phyloP scores from a whole-genome alignment of 1,140 invertebrate species.

The Psix sp. region DNA sequence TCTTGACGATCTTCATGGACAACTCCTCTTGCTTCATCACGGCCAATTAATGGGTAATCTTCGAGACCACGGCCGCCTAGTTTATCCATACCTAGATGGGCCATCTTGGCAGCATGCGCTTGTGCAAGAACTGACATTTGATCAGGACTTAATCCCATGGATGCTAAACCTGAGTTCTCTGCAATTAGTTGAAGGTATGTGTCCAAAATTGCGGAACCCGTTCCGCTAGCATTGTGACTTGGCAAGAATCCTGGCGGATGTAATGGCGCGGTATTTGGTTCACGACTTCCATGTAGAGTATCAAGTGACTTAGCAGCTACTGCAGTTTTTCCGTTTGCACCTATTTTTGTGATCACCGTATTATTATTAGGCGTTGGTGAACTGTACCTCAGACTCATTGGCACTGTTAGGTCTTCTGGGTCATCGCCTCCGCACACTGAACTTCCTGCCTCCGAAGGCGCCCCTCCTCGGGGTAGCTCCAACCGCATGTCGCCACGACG shows the following conservation, averaged over 20 bases:
- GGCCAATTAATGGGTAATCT: conserved; percentile 71
- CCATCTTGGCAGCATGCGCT: conserved; percentile 82
- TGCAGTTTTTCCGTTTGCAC: conserved; percentile 60
- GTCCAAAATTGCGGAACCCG: conserved; percentile 87
- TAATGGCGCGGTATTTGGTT: conserved; percentile 75
- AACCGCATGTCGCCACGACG: conserved; percentile 86
- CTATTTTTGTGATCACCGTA: conserved; percentile 72
- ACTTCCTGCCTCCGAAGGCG: conserved; percentile 82
- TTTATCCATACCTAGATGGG: conserved; percentile 82
- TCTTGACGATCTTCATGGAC: conserved; percentile 68
- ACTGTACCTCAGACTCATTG: conserved; percentile 73
- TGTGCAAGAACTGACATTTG: conserved; percentile 76
- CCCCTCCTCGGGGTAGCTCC: conserved; percentile 80
- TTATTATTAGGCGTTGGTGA: conserved; percentile 73
- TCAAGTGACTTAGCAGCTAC: conserved; percentile 82
- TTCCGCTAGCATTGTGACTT: conserved; percentile 72
- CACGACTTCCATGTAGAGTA: conserved; percentile 75
- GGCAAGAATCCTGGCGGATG: conserved; percentile 59
- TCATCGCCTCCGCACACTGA: conserved; percentile 86
- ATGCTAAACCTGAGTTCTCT: conserved; percentile 82
- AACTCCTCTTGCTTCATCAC: conserved; percentile 68
- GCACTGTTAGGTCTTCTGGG: conserved; percentile 87
- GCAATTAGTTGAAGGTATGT: conserved; percentile 91
- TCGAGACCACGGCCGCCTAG: conserved; percentile 63
- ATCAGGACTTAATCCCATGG: conserved; percentile 77